phyloP scores from a whole-genome alignment of 2,113 vertebrate genomes.

The Connochaetes taurinus region DNA sequence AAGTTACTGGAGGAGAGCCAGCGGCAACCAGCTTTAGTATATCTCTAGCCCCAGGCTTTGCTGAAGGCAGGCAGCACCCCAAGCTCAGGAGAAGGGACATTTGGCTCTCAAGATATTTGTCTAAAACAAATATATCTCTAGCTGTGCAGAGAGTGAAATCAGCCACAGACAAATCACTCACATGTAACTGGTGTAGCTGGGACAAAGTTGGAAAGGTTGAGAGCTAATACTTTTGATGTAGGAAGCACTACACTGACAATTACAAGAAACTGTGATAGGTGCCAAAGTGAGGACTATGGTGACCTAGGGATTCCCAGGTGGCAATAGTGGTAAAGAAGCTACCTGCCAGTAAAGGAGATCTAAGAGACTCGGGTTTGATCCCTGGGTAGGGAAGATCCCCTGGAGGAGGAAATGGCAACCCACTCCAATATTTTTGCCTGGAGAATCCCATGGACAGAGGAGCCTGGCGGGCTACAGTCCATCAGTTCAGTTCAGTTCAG shows the following conservation, averaged over 20 bases:
- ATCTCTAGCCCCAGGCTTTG: not conserved
- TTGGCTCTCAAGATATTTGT: not conserved
- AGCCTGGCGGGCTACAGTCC: accelerated
- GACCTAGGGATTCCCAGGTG: not conserved
- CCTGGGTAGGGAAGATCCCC: not conserved
- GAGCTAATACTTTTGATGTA: not conserved
- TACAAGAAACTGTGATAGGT: not conserved
- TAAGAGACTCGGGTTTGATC: not conserved
- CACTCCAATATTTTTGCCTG: not conserved
- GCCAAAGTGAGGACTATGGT: not conserved
- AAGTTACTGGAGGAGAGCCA: not conserved
- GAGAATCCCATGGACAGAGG: not conserved
- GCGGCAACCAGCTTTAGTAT: not conserved
- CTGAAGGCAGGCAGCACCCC: not conserved
- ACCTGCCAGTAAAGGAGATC: not conserved
- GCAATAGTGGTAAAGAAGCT: not conserved
- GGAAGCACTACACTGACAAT: not conserved
- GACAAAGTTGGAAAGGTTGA: not conserved
- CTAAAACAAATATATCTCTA: not conserved
- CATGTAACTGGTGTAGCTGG: not conserved
- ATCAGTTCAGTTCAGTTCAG: not conserved
- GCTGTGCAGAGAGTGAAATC: not conserved
- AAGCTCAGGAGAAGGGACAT: not conserved
- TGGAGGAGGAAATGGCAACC: not conserved
- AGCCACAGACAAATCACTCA: not conserved